These are phyloP conservation scores for Parazoanthus darwini DNA, from an alignment of 92 coral and sea anemone species.

Conservation along the genomic window DNA sequence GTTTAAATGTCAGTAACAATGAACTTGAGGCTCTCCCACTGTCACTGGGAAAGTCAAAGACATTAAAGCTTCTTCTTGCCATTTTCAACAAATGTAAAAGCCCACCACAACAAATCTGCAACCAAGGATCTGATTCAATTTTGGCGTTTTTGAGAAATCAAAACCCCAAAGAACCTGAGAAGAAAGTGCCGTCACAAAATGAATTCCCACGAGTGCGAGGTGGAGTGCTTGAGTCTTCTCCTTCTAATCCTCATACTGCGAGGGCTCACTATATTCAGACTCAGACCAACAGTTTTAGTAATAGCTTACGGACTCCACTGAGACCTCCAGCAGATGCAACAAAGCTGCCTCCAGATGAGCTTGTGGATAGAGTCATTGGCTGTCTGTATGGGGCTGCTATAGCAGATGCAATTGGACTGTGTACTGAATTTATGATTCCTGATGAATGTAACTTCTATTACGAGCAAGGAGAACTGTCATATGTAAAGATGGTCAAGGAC, in stretches of 20 bases:
- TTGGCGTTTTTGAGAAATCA: constrained; percentile 67
- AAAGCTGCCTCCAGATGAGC: constrained; percentile 90
- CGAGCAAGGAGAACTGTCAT: constrained; percentile 59
- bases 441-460: constrained; percentile 93
- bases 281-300: constrained; percentile 84
- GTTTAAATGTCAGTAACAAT: constrained; percentile 85
- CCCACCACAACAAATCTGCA: constrained; percentile 93
- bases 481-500: constrained; percentile 78
- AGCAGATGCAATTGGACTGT: constrained; percentile 88
- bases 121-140: constrained; percentile 81
- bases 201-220: constrained; percentile 91
- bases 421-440: constrained; percentile 90
- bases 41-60: constrained; percentile 70
- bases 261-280: constrained; percentile 90
- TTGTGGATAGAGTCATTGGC: constrained; percentile 90
- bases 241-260: constrained; percentile 92
- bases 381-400: constrained; percentile 98
- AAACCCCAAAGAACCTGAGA: constrained; percentile 61
- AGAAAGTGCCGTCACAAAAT: constrained; percentile 44
- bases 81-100: constrained; percentile 78
- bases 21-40: constrained; percentile 78
- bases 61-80: constrained; percentile 73
- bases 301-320: constrained; percentile 82
- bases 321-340: constrained; percentile 87
- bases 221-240: constrained; percentile 78